Conservation (phyloP, 2,113 vertebrate genomes). For the Pygathrix nemaeus region DNA sequence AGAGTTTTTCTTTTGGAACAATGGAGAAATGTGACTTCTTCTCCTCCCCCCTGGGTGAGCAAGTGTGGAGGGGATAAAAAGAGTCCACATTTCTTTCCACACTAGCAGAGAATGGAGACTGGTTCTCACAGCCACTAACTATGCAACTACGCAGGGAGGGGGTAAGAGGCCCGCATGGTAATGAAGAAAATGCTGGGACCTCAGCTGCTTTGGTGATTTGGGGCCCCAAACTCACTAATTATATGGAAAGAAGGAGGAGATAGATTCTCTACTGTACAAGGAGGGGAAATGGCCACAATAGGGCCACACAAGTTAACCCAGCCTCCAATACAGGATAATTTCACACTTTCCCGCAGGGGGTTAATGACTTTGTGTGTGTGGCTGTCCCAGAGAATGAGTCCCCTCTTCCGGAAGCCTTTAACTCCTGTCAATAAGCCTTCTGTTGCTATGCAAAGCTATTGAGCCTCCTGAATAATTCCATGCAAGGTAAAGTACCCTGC, state of each 20-base stretch:
- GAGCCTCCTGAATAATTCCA: constrained; percentile 18
- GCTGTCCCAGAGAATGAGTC: constrained; percentile 1
- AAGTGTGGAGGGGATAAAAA: rapidly evolving
- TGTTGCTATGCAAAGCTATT: constrained; percentile 57
- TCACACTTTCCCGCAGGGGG: constrained; percentile 74
- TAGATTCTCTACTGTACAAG: not conserved
- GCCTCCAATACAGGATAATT: constrained; percentile 55
- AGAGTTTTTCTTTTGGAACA: not conserved
- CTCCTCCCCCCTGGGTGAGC: rapidly evolving
- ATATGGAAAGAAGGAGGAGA: not conserved
- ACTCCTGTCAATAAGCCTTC: constrained; percentile 43
- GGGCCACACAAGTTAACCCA: constrained; percentile 64
- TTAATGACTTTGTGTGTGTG: constrained; percentile 68
- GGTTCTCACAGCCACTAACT: not conserved
- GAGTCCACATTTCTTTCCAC: not conserved
- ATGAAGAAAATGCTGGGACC: not conserved
- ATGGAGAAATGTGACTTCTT: no score
- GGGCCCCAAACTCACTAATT: constrained; percentile 18
- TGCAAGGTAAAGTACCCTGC: constrained; percentile 41
- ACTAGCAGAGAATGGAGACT: not conserved
- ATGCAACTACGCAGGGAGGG: not conserved
- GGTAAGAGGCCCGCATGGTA: not conserved
- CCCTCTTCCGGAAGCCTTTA: constrained; percentile 25
- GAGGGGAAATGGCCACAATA: not conserved
- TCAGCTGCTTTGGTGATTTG: not conserved